phyloP scores from a whole-genome alignment of 1,140 invertebrate genomes.

The Diuraphis noxia region DNA sequence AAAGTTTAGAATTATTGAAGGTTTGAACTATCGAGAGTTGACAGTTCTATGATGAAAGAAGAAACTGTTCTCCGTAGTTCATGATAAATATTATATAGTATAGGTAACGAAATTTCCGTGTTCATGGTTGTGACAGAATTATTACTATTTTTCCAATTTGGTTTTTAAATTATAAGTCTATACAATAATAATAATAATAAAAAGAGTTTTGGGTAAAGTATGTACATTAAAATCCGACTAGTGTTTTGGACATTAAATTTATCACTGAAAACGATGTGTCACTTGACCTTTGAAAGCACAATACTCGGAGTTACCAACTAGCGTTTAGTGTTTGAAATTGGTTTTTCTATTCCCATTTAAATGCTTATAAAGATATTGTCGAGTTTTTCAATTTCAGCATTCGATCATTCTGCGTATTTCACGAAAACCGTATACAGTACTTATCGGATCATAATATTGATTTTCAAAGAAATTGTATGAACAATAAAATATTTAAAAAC shows the following conservation, averaged over 20 bases:
- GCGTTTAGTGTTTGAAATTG: conserved; percentile 3
- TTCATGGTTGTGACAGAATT: neutral
- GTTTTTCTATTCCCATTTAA: neutral
- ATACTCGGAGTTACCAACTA: conserved; percentile 9
- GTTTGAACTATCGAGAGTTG: too few relatives aligned
- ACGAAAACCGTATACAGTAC: neutral
- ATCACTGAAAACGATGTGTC: neutral
- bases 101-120: too few relatives aligned
- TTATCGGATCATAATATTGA: neutral
- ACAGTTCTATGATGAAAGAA: too few relatives aligned
- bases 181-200: neutral
- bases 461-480: neutral
- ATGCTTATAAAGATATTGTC: neutral
- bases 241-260: conserved; percentile 23
- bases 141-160: neutral
- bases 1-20: too few relatives aligned
- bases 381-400: neutral
- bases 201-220: neutral
- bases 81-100: too few relatives aligned
- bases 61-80: too few relatives aligned
- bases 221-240: neutral
- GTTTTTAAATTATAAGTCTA: neutral
- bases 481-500: neutral
- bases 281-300: neutral
- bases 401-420: neutral